Evolutionary conservation across 2,888 invertebrate species (phyloP).

Genomic region (Disparrhopalites patrizii): DNA sequence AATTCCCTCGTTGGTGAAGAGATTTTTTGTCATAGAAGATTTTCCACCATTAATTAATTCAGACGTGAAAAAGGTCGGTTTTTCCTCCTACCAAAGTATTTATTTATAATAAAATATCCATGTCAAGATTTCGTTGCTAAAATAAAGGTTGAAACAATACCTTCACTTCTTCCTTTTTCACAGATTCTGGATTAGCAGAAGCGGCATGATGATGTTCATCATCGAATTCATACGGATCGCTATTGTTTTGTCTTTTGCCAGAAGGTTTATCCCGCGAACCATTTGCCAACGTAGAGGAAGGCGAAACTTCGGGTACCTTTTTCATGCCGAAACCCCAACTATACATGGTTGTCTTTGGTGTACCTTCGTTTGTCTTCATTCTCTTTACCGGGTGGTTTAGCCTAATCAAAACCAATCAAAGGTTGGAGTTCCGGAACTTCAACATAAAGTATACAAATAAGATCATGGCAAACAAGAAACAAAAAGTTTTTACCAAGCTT

Average conservation of each 20-base stretch:
- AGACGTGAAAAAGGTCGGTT: conserved; percentile 49
- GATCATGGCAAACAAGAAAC: too few species aligned
- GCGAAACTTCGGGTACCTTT: conserved; percentile 33
- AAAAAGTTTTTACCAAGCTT: conserved; percentile 80
- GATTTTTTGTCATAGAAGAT: conserved; percentile 54
- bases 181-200: conserved; percentile 53
- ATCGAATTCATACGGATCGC: conserved; percentile 69
- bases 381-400: conserved; percentile 86
- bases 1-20: conserved; percentile 83
- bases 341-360: conserved; percentile 34
- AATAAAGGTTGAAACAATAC: conserved; percentile 17
- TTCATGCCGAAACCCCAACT: conserved; percentile 48
- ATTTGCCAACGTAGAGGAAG: conserved; percentile 11
- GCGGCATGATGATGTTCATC: conserved; percentile 57
- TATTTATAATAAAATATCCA: not conserved
- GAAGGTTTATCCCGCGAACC: conserved; percentile 32
- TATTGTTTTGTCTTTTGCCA: conserved; percentile 41
- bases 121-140: not conserved
- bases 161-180: conserved; percentile 52
- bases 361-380: conserved; percentile 60
- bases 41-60: conserved; percentile 53
- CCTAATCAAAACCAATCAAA: conserved; percentile 53
- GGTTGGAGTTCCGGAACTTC: too few species aligned
- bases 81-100: conserved; percentile 49
- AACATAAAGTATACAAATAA: too few species aligned